Percentiles rank a stretch among this genome's conserved stretches.
Evolutionary conservation across 2,888 invertebrate genomes (phyloP).

Genomic region (Epinotia demarniana): DNA sequence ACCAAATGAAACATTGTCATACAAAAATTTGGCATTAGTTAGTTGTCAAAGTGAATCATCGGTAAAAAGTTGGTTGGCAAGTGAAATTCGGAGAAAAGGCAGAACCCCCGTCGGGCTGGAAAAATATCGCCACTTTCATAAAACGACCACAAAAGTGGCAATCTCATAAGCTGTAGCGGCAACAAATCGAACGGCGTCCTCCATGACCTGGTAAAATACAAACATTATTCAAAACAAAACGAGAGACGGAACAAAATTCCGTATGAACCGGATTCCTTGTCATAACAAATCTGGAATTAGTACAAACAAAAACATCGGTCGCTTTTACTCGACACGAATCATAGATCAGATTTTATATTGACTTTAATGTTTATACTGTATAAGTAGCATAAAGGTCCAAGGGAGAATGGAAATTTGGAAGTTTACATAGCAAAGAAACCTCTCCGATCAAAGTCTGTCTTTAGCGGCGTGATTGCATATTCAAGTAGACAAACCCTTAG

Average conservation of each 20-base stretch:
- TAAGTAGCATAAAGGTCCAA: constrained; percentile 13
- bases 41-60: too few species aligned
- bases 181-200: too few species aligned
- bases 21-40: too few species aligned
- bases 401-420: constrained; percentile 20
- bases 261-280: not conserved
- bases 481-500: constrained; percentile 54
- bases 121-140: too few species aligned
- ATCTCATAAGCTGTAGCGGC: not conserved
- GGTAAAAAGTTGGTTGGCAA: too few species aligned
- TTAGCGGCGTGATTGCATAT: constrained; percentile 56
- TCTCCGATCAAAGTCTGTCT: constrained; percentile 41
- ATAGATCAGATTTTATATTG: not conserved
- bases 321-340: not conserved
- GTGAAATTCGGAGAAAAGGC: too few species aligned
- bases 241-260: not conserved
- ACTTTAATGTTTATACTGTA: constrained; percentile 7
- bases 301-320: not conserved
- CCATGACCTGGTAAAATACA: not conserved
- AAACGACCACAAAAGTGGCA: not conserved
- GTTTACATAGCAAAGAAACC: constrained; percentile 44
- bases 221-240: not conserved
- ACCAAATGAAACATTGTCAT: too few species aligned
- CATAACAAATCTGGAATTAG: not conserved
- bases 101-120: not conserved